phyloP scores from a whole-genome alignment of 2,888 invertebrate species.

The Dugesia japonica region DNA sequence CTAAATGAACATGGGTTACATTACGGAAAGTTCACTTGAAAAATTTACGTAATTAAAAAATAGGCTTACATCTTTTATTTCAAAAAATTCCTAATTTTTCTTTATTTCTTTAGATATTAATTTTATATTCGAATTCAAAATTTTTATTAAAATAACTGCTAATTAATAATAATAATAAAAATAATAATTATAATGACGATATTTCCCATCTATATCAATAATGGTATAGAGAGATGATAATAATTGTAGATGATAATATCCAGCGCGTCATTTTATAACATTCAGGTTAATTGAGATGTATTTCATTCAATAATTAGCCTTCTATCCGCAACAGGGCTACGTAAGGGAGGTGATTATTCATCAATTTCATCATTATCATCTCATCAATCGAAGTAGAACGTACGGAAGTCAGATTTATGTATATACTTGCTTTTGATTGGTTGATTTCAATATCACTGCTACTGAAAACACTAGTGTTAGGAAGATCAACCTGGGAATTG shows the following conservation, averaged over 20 bases:
- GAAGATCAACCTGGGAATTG: conserved; percentile 16
- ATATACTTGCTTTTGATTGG: conserved; percentile 9
- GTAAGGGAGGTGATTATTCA: conserved; percentile 14
- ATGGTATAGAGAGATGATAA: not conserved
- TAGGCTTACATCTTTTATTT: no score
- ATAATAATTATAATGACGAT: not conserved
- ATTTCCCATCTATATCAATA: conserved; percentile 16
- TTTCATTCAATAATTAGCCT: conserved; percentile 14
- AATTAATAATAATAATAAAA: no score
- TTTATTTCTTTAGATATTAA: no score
- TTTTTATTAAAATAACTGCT: no score
- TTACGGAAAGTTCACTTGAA: no score
- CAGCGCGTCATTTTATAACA: conserved; percentile 16
- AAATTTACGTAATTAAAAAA: no score
- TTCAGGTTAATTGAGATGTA: conserved; percentile 20
- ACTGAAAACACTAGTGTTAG: not conserved
- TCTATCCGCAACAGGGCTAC: conserved; percentile 16
- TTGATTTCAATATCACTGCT: not conserved
- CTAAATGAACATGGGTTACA: no score
- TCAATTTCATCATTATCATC: conserved; percentile 20
- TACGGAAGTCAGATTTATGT: conserved; percentile 20
- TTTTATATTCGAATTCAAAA: no score
- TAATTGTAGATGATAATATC: conserved; percentile 15
- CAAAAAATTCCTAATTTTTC: no score
- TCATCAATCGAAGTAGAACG: conserved; percentile 20